Evolutionary conservation across 1,140 invertebrate species (phyloP), one percentile per base, ranked within the genome.

Genomic region (Listronotus oregonensis): DNA sequence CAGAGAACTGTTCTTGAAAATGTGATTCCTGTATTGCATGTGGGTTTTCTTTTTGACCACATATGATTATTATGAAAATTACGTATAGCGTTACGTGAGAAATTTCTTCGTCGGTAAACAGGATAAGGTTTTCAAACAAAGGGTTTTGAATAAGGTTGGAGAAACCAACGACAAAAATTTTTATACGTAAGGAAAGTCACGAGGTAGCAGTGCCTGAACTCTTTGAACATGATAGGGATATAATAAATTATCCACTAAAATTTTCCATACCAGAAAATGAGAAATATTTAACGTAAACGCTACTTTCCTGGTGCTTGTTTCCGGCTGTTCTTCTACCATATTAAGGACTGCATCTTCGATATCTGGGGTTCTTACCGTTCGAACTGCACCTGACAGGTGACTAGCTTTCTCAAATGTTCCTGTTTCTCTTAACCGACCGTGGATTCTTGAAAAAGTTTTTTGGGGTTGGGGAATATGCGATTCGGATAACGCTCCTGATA

Each of bases 221-320:
- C 43, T 32, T 44, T 66, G 46, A 46, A 69, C 40, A 40, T 69
- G 68, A 40, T 62, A 67, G 31, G 52, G 58, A 55, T 69, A 69
- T 50, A 67, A 44, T 43, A 57, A 46, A 44, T 56, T 39, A 18
- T 67, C 58, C 10, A 18, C 32, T 15, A 70, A 32, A 57, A 60
- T 60, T 21, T 32, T 50, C 55, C 65, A 64, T 46, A 70, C 60
- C 54, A 32, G n/a, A 50, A 50, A 7, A 52, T 56, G 50, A 44
- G 31, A 40, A 40, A 67, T 44, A 58, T 65, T 64, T 10, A 70
- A 57, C 27, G 17, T 14, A 10, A 18, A 6, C 17, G 64, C 64
- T 32, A 67, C 42, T 70, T 59, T 66, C 58, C 64, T 43, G 6
- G 58, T 63, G 44, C 54, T 67, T 8, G 51, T 67, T 37, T 32